These are phyloP conservation scores for Apostichopus leukothele DNA, from an alignment of 53 echinoderm and acorn worm genomes.

Conservation along the genomic window DNA sequence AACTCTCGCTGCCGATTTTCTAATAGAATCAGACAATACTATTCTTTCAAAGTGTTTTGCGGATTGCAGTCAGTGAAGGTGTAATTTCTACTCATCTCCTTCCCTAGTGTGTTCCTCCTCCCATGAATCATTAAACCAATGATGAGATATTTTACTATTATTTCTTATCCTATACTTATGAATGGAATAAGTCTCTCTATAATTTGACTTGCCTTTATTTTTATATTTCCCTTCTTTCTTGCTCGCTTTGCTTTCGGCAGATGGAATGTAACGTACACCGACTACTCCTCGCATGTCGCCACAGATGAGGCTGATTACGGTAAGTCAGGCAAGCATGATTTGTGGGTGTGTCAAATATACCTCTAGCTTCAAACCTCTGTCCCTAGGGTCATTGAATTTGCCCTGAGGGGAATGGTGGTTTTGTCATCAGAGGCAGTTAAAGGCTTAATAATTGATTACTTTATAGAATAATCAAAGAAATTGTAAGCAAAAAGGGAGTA, in stretches of 20 bases:
- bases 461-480: conserved; percentile 2
- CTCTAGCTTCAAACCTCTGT: background rate
- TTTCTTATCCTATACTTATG: background rate
- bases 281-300: conserved; percentile 87
- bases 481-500: background rate
- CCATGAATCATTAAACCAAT: background rate
- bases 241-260: conserved; percentile 26
- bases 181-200: background rate
- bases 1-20: too few relatives aligned
- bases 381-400: background rate
- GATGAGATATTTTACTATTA: background rate
- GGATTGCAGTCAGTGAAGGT: too few relatives aligned
- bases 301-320: conserved; percentile 74
- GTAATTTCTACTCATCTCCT: background rate
- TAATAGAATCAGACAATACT: too few relatives aligned
- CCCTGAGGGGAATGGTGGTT: conserved; percentile 29
- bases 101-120: background rate
- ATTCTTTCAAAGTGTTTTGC: too few relatives aligned
- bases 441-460: conserved; percentile 35
- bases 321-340: conserved; percentile 53
- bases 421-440: conserved; percentile 20
- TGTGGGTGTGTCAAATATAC: conserved; percentile 14
- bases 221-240: background rate
- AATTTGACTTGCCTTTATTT: too few relatives aligned
- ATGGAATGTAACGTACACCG: conserved; percentile 93